A percentile compares a stretch with the other conserved stretches of the same genome.
phyloP scores from a whole-genome alignment of 2,113 vertebrate genomes.

The Emydura subglobosa region DNA sequence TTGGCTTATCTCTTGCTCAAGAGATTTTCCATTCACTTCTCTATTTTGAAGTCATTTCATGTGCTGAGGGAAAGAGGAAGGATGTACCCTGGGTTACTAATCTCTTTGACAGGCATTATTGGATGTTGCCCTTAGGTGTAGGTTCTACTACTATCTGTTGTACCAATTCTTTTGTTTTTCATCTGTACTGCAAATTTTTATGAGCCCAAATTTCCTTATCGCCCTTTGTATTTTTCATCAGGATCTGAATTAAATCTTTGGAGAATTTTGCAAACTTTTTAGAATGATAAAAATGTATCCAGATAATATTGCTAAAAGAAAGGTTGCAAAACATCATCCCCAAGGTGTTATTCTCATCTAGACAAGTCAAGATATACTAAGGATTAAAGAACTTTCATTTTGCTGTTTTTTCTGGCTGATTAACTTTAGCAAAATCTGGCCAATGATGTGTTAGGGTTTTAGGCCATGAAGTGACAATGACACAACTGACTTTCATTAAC shows the following conservation, averaged over 20 bases:
- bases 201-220: not conserved
- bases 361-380: not conserved
- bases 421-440: conserved; percentile 22
- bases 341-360: not conserved
- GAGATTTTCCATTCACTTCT: not conserved
- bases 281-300: not conserved
- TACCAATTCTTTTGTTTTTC: not conserved
- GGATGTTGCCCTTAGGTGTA: not conserved
- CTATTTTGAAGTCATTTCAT: not conserved
- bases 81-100: not conserved
- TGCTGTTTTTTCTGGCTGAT: not conserved
- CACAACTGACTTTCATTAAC: conserved; percentile 18
- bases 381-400: not conserved
- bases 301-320: not conserved
- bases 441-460: conserved; percentile 25
- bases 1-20: not conserved
- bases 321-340: not conserved
- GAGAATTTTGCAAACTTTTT: not conserved
- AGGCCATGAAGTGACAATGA: conserved; percentile 4
- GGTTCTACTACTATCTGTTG: not conserved
- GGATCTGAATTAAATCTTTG: not conserved
- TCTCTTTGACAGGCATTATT: not conserved
- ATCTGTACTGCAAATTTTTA: not conserved
- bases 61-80: not conserved
- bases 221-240: not conserved